Evolutionary conservation across 1,140 invertebrate species (phyloP).

Genomic region (Microplitis mediator): DNA sequence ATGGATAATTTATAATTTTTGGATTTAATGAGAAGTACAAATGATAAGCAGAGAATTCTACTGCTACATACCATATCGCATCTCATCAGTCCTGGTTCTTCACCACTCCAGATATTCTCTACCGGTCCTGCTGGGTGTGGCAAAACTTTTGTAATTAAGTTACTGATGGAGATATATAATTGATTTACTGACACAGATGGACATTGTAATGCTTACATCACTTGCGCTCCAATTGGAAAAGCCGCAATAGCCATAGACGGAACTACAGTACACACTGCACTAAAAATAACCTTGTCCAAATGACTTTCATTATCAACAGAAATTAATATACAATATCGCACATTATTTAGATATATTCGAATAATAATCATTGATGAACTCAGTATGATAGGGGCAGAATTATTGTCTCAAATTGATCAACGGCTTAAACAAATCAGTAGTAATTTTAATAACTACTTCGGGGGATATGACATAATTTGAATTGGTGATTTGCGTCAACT

Average conservation of each 20-base stretch:
- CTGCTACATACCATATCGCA: constrained; percentile 13
- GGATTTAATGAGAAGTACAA: constrained; percentile 30
- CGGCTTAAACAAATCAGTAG: constrained; percentile 47
- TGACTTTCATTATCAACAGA: constrained; percentile 28
- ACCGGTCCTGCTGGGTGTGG: constrained; percentile 42
- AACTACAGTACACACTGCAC: constrained; percentile 45
- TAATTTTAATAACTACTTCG: constrained; percentile 36
- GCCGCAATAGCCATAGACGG: constrained; percentile 47
- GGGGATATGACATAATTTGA: constrained; percentile 35
- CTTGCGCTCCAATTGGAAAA: constrained; percentile 50
- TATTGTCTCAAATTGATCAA: constrained; percentile 39
- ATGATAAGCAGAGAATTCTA: constrained; percentile 44
- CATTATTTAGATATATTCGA: no score
- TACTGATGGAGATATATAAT: constrained; percentile 40
- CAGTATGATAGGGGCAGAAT: no score
- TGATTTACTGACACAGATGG: constrained; percentile 14
- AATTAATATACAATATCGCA: no score
- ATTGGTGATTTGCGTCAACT: constrained; percentile 35
- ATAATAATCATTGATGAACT: no score
- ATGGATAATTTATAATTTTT: constrained; percentile 16
- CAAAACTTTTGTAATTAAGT: constrained; percentile 39
- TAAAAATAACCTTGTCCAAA: constrained; percentile 28
- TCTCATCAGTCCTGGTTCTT: background rate
- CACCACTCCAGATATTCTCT: constrained; percentile 42
- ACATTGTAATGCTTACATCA: constrained; percentile 54